A percentile compares a stretch with the other conserved stretches of the same genome.
Conservation (phyloP, 2,888 invertebrate genomes). For the Diarsia dahlii region DNA sequence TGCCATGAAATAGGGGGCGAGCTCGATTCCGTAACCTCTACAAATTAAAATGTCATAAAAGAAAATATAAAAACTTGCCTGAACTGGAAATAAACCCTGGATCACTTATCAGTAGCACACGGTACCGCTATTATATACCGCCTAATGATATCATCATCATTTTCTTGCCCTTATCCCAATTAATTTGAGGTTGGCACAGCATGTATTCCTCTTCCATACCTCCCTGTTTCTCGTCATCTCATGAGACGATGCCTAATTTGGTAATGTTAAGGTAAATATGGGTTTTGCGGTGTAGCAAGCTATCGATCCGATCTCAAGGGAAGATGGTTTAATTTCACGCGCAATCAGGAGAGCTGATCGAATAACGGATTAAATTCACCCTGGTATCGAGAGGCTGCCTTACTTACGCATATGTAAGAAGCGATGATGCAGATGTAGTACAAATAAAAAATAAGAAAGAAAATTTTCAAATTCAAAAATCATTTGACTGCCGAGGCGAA, state of each 20-base stretch:
- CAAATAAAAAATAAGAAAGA: background rate
- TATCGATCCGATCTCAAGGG: conserved; percentile 1
- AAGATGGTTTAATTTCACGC: conserved; percentile 49
- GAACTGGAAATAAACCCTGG: background rate
- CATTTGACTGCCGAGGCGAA: too few relatives aligned
- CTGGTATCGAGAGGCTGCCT: background rate
- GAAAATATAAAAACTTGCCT: background rate
- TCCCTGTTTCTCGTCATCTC: too few relatives aligned
- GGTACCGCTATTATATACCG: background rate
- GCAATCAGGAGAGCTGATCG: conserved; percentile 29
- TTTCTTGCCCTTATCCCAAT: too few relatives aligned
- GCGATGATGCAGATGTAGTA: background rate
- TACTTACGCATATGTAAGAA: background rate
- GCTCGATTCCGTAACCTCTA: too few relatives aligned
- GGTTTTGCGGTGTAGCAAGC: background rate
- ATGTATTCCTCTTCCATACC: too few relatives aligned
- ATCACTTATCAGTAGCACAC: background rate
- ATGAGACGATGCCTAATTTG: background rate
- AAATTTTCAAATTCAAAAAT: background rate
- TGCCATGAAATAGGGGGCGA: background rate
- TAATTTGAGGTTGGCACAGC: too few relatives aligned
- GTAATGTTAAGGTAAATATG: background rate
- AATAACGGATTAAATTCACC: conserved; percentile 28
- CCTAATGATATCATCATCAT: too few relatives aligned
- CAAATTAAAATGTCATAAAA: background rate